These are phyloP conservation scores for Drosophila falleni DNA, from an alignment of 2,888 invertebrate genomes.

Conservation along the genomic window DNA sequence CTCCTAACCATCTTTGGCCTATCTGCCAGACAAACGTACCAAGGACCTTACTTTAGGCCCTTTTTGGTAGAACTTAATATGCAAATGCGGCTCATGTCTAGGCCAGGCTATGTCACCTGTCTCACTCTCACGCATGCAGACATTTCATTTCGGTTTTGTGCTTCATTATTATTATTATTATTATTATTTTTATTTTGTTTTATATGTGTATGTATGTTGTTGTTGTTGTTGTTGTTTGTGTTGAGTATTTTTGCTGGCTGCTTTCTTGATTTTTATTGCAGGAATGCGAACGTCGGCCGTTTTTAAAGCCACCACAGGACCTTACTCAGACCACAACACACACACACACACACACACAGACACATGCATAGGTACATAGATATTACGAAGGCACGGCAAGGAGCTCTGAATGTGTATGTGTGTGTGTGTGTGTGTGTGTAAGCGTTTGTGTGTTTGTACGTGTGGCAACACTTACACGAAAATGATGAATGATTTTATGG, in stretches of 20 bases:
- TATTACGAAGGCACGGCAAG: conserved; percentile 65
- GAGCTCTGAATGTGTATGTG: conserved; percentile 38
- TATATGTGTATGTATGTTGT: conserved; percentile 45
- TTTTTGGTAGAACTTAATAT: conserved; percentile 52
- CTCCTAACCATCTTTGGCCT: not conserved
- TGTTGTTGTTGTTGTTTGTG: conserved; percentile 42
- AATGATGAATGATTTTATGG: conserved; percentile 85
- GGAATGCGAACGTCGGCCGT: conserved; percentile 81
- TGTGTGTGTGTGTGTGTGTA: conserved; percentile 56
- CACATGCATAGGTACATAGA: conserved; percentile 9
- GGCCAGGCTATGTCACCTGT: conserved; percentile 68
- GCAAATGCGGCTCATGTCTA: conserved; percentile 67
- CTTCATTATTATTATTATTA: conserved; percentile 72
- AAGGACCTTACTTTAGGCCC: conserved; percentile 24
- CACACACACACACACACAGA: not conserved
- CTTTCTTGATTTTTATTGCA: conserved; percentile 81
- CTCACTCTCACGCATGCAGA: conserved; percentile 62
- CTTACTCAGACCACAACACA: conserved; percentile 45
- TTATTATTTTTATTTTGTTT: conserved; percentile 75
- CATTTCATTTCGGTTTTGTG: conserved; percentile 58
- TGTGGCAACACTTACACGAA: conserved; percentile 80
- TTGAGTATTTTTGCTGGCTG: conserved; percentile 62
- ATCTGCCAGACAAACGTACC: conserved; percentile 24
- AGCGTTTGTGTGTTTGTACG: conserved; percentile 52
- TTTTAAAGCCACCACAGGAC: conserved; percentile 77